Conservation (phyloP, 2,888 invertebrate genomes). For the Apamea sordens region DNA sequence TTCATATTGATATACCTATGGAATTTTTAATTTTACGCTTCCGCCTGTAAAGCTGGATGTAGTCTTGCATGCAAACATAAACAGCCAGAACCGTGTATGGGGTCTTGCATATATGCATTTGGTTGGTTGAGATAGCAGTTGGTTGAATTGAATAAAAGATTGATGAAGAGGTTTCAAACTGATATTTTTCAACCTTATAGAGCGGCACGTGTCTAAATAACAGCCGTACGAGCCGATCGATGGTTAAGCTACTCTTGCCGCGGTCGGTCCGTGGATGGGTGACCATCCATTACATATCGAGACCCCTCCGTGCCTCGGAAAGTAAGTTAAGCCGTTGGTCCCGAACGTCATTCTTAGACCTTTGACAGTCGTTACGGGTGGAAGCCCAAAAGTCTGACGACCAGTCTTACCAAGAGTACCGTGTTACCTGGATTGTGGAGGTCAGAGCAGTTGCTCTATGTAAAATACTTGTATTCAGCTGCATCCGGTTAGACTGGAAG, state of each 20-base stretch:
- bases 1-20: neutral
- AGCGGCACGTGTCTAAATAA: neutral
- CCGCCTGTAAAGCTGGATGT: no score
- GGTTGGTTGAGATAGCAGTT: neutral
- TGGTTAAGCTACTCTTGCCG: neutral
- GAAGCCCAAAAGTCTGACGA: neutral
- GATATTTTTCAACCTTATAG: neutral
- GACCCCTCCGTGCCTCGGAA: neutral
- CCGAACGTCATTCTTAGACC: neutral
- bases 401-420: neutral
- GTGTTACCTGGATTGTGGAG: neutral
- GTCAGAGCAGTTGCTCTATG: no score
- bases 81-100: neutral
- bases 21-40: slow-evolving; percentile 10
- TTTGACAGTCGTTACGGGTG: neutral
- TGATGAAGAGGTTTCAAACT: neutral
- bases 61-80: neutral
- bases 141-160: neutral
- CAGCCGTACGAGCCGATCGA: neutral
- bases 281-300: neutral
- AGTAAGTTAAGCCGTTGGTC: neutral
- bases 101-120: slow-evolving; percentile 17
- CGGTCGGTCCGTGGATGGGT: neutral
- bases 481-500: no score
- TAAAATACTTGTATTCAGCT: no score